Conservation (phyloP, 2,888 invertebrate genomes). For the Ichneumoninae sp. region DNA sequence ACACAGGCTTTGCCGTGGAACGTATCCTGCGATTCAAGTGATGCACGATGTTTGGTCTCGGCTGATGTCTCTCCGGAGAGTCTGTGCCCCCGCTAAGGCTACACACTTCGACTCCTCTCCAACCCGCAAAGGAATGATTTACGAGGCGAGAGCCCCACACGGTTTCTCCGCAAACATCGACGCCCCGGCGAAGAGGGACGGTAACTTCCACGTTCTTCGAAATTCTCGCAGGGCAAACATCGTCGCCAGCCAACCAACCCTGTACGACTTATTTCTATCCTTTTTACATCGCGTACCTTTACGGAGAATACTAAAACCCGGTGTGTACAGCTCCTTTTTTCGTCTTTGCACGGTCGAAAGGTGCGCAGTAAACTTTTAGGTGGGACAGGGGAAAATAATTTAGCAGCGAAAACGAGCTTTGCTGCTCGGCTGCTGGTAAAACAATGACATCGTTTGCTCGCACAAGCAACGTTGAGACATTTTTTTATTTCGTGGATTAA, state of each 20-base stretch:
- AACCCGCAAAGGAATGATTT: constrained; percentile 64
- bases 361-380: background rate
- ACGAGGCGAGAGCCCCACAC: constrained; percentile 58
- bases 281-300: background rate
- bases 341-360: background rate
- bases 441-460: background rate
- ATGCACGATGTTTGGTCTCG: constrained; percentile 62
- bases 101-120: constrained; percentile 31
- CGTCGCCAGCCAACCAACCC: constrained; percentile 37
- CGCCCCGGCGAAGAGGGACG: constrained; percentile 25
- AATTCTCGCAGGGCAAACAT: constrained; percentile 46
- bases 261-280: constrained; percentile 30
- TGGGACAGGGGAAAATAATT: background rate
- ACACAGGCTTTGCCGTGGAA: background rate
- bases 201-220: constrained; percentile 24
- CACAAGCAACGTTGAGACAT: background rate
- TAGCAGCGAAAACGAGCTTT: background rate
- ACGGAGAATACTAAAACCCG: background rate
- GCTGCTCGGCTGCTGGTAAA: background rate
- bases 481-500: background rate
- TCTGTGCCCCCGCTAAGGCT: constrained; percentile 18
- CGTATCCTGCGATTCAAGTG: constrained; percentile 49
- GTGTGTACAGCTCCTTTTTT: background rate
- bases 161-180: constrained; percentile 59
- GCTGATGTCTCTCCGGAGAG: constrained; percentile 58